A percentile compares a stretch with the other conserved stretches of the same genome.
phyloP scores from a whole-genome alignment of 1,140 invertebrate species.

The Formica selysi region DNA sequence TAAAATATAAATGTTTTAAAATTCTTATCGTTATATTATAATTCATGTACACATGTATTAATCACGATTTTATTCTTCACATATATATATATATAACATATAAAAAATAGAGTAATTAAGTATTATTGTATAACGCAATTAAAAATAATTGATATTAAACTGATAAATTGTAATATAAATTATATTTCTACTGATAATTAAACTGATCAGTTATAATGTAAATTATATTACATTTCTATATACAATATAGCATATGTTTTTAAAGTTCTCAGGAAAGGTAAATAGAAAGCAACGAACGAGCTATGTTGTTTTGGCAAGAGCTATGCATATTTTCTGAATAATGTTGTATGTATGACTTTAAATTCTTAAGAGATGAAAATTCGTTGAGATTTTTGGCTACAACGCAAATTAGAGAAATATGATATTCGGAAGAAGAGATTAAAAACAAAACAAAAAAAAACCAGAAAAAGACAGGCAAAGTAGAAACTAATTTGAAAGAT shows the following conservation, averaged over 20 bases:
- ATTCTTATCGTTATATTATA: not conserved
- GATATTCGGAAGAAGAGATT: not conserved
- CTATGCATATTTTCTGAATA: slow-evolving; percentile 7
- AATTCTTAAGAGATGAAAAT: slow-evolving; percentile 16
- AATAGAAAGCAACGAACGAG: not conserved
- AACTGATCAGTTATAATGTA: not conserved
- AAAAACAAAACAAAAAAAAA: not conserved
- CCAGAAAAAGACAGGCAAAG: not conserved
- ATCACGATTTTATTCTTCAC: too few species aligned
- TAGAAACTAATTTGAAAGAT: slow-evolving; percentile 2
- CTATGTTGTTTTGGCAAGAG: slow-evolving; percentile 5
- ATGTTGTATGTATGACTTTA: not conserved
- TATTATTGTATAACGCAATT: slow-evolving; percentile 2
- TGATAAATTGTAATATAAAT: slow-evolving; percentile 12
- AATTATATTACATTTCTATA: not conserved
- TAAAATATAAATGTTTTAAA: not conserved
- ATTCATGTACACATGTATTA: not conserved
- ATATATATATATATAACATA: not conserved
- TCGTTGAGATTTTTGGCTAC: slow-evolving; percentile 21
- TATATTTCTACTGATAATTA: not conserved
- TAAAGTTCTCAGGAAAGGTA: not conserved
- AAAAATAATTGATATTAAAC: slow-evolving; percentile 28
- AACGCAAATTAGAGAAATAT: not conserved
- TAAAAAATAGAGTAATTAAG: slow-evolving; percentile 14
- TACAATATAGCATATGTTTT: too few species aligned